These are phyloP conservation scores for Athetis lepigone DNA, from an alignment of 2,888 invertebrate species.

Conservation along the genomic window DNA sequence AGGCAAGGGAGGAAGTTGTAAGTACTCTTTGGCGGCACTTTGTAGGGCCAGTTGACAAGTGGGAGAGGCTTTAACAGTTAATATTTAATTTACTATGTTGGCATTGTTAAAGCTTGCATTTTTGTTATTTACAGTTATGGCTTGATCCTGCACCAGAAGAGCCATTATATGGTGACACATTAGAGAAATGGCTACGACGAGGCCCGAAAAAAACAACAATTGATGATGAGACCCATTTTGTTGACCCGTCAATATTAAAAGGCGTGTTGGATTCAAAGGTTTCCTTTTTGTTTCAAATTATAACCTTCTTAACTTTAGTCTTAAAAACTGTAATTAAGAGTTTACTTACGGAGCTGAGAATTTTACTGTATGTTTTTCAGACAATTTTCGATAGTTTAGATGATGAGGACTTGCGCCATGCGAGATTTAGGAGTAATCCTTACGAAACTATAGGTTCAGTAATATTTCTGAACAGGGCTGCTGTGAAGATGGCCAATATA, in stretches of 20 bases:
- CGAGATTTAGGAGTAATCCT: conserved; percentile 96
- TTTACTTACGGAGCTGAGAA: too few relatives aligned
- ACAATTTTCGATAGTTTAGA: conserved; percentile 95
- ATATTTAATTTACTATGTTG: too few relatives aligned
- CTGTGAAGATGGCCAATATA: conserved; percentile 99
- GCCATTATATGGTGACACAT: conserved; percentile 82
- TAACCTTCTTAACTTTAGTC: too few relatives aligned
- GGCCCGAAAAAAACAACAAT: conserved; percentile 93
- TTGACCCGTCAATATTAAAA: conserved; percentile 92
- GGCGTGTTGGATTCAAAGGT: conserved; percentile 95
- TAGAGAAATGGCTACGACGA: conserved; percentile 91
- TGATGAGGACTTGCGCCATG: conserved; percentile 94
- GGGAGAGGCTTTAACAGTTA: too few relatives aligned
- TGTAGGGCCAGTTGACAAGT: too few relatives aligned
- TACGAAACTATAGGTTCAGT: conserved; percentile 97
- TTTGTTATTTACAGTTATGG: conserved; percentile 84
- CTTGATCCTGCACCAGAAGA: conserved; percentile 82
- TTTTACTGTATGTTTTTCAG: conserved; percentile 73
- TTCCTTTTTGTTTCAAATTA: conserved; percentile 10
- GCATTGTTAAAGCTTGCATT: too few relatives aligned
- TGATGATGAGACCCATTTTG: conserved; percentile 95
- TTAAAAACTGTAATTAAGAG: background rate
- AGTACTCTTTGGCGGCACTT: too few relatives aligned
- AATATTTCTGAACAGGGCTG: conserved; percentile 98
- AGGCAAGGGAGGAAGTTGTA: conserved; percentile 85